Evolutionary conservation across 2,113 vertebrate genomes (phyloP).

Genomic region (Eudyptes chrysolophus): DNA sequence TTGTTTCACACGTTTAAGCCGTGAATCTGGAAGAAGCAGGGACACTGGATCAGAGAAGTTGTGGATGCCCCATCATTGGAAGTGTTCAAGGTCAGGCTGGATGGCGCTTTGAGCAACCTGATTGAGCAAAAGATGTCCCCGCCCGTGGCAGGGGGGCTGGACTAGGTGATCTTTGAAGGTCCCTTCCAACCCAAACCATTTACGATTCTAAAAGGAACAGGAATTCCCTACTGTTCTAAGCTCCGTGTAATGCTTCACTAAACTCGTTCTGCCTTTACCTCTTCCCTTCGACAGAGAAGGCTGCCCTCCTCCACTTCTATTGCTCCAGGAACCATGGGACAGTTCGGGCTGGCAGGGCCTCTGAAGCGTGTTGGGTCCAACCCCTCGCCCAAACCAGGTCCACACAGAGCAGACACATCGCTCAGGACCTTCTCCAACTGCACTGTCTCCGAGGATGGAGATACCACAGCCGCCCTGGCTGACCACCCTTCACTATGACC

Average conservation of each 20-base stretch:
- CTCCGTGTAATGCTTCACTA: neutral
- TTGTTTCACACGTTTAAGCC: neutral
- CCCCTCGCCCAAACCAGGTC: neutral
- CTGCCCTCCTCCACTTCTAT: neutral
- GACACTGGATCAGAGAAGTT: neutral
- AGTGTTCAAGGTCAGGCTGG: neutral
- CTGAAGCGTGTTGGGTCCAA: neutral
- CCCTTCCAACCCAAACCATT: neutral
- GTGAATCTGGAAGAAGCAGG: neutral
- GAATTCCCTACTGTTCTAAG: neutral
- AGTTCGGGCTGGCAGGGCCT: too few species aligned
- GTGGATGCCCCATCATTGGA: neutral
- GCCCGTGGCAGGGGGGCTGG: accelerated
- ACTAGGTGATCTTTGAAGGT: neutral
- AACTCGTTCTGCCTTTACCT: neutral
- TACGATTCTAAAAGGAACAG: neutral
- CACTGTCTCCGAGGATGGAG: neutral
- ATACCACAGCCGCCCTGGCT: neutral
- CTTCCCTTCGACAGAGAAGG: neutral
- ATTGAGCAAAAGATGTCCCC: accelerated
- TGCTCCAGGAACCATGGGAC: accelerated
- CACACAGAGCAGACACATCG: accelerated
- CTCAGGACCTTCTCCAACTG: neutral
- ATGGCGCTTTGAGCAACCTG: neutral
- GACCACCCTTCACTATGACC: neutral